phyloP scores from a whole-genome alignment of 2,797 vertebrate genomes.

The Chanos chanos region DNA sequence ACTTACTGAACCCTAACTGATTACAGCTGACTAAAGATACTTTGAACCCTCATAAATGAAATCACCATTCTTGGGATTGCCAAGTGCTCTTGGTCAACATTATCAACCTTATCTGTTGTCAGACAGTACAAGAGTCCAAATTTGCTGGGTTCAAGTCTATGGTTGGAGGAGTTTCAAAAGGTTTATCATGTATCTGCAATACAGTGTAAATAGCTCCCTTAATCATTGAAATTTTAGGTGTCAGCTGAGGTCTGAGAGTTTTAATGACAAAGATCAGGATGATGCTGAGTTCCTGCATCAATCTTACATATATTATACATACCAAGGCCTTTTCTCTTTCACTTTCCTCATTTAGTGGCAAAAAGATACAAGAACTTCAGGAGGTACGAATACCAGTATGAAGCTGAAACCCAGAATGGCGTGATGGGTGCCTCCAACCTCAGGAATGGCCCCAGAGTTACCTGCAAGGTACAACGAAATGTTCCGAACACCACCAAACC shows the following conservation, averaged over 20 bases:
- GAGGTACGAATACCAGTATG: slow-evolving; percentile 82
- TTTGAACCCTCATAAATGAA: slow-evolving; percentile 29
- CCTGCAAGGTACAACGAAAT: slow-evolving; percentile 75
- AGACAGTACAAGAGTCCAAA: slow-evolving; percentile 17
- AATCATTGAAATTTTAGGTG: not conserved
- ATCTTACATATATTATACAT: not conserved
- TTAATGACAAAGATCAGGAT: no score
- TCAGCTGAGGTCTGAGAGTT: not conserved
- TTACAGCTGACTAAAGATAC: slow-evolving; percentile 10
- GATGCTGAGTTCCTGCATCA: no score
- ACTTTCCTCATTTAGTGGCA: slow-evolving; percentile 60
- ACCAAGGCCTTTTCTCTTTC: not conserved
- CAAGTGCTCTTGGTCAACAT: slow-evolving; percentile 23
- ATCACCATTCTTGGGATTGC: not conserved
- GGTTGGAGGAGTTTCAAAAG: no score
- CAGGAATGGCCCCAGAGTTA: slow-evolving; percentile 78
- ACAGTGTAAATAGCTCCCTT: not conserved
- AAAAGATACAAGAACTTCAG: slow-evolving; percentile 82
- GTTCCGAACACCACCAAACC: not conserved
- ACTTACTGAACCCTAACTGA: slow-evolving; percentile 9
- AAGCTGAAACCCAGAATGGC: slow-evolving; percentile 79
- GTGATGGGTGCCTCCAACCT: slow-evolving; percentile 72
- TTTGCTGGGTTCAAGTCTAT: no score
- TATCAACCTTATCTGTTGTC: slow-evolving; percentile 10
- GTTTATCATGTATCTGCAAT: slow-evolving; percentile 1